phyloP scores from a whole-genome alignment of 2,113 vertebrate species.

The Takifugu bimaculatus region DNA sequence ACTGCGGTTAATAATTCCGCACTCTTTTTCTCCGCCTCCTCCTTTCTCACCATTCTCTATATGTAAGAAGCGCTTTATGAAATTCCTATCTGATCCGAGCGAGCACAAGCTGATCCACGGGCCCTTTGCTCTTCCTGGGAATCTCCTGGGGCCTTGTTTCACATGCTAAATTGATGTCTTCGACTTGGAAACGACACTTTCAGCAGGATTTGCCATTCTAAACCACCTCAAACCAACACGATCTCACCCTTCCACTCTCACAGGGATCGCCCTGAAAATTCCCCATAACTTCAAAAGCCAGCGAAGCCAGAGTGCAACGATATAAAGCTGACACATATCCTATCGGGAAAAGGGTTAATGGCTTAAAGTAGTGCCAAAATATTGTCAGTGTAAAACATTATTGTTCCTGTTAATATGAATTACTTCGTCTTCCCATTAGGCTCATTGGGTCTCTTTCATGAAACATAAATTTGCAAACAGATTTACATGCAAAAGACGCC shows the following conservation, averaged over 20 bases:
- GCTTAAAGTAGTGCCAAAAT: constrained; percentile 55
- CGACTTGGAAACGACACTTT: constrained; percentile 76
- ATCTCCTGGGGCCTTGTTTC: constrained; percentile 69
- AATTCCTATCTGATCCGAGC: constrained; percentile 69
- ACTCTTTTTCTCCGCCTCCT: constrained; percentile 21
- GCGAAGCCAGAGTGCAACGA: constrained; percentile 60
- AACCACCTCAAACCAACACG: constrained; percentile 78
- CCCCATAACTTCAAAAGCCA: constrained; percentile 69
- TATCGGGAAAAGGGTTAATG: constrained; percentile 36
- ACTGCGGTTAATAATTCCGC: constrained; percentile 11
- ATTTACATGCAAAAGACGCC: too few species aligned
- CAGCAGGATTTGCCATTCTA: constrained; percentile 80
- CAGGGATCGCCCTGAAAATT: constrained; percentile 71
- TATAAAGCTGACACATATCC: constrained; percentile 64
- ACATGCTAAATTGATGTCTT: constrained; percentile 77
- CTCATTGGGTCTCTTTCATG: constrained; percentile 46
- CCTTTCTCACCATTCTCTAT: constrained; percentile 37
- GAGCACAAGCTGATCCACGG: constrained; percentile 66
- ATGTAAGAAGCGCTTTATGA: constrained; percentile 57
- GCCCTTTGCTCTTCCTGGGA: constrained; percentile 72
- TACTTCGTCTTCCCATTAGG: constrained; percentile 36
- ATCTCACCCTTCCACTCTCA: constrained; percentile 72
- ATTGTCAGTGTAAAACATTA: constrained; percentile 55
- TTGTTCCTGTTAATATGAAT: constrained; percentile 51
- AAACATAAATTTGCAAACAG: too few species aligned